Base-by-base conservation (phyloP, 2,888 invertebrate species). In the Melanostoma scalare region DNA sequence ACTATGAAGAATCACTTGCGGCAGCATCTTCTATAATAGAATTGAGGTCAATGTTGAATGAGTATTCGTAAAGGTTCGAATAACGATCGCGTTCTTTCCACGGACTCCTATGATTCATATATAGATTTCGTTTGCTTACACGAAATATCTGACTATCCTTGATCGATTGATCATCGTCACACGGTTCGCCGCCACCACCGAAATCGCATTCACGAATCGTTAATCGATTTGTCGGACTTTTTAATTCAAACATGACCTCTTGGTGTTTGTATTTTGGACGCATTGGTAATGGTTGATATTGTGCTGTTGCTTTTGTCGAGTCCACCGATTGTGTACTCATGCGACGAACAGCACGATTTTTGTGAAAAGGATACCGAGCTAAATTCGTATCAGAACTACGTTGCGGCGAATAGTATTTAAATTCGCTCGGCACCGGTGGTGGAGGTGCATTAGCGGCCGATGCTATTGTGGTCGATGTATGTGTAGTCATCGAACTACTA, bases 1-100 rank as follows among this genome's bases (percentile, higher is more conserved):
- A 91, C 91, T 91, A 91, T 89, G 91, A 91, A 87, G 91, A 91
- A 88, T 91, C 91, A 87, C 90, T 91, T 86, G 90, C 90, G 86
- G 90, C 90, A 86, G 90, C 90, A 88, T 91, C 91, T 89, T 91
- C 91, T 87, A 90, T 90, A 87, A 91, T 91, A 86, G 91, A 91
- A 87, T 91, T 91, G 86, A 91, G 89, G 88, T 91, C 91, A 86
- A 91, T 90, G 88, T 91, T 90, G 87, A 91, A 91, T 86, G 91
- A 90, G 86, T 91, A 91, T 87, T 91, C 91, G 86, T 91, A 91
- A 61, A 91, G 89, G 86, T 91, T 91, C 67, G 91, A 91, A 87
- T 91, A 91, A 42, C 91, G 89, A 88, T 91, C 90, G 86, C 90
- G 90, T 86, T 91, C 90, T 87, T 90, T 90, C 89, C 89, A 89